Evolutionary conservation across 1,140 invertebrate species (phyloP).

Genomic region (Eupristina koningsbergeri): DNA sequence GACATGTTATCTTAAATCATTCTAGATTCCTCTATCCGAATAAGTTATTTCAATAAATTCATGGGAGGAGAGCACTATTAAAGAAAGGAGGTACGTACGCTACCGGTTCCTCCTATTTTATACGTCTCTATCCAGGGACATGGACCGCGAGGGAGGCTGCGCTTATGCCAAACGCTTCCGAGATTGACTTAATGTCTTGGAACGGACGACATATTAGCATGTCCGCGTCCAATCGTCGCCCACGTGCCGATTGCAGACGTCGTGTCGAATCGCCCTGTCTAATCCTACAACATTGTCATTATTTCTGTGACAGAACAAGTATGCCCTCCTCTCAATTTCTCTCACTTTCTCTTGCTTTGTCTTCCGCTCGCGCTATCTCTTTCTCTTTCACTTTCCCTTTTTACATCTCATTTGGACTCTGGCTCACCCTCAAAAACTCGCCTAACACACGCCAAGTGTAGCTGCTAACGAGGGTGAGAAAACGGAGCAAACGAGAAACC

Average conservation of each 20-base stretch:
- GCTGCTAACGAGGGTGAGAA: slow-evolving; percentile 64
- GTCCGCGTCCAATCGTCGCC: slow-evolving; percentile 71
- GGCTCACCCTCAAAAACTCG: slow-evolving; percentile 63
- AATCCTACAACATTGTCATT: slow-evolving; percentile 71
- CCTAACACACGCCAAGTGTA: slow-evolving; percentile 55
- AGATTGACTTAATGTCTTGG: slow-evolving; percentile 70
- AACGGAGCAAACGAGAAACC: slow-evolving; percentile 4
- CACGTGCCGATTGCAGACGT: slow-evolving; percentile 66
- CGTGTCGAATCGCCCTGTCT: slow-evolving; percentile 66
- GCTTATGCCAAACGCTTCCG: slow-evolving; percentile 10
- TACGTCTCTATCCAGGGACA: slow-evolving; percentile 21
- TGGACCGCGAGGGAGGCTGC: background rate
- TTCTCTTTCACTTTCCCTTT: background rate
- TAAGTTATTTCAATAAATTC: slow-evolving; percentile 50
- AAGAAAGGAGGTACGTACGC: slow-evolving; percentile 30
- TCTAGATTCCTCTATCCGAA: slow-evolving; percentile 3
- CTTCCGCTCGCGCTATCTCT: background rate
- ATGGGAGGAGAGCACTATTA: slow-evolving; percentile 8
- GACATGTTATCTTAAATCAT: slow-evolving; percentile 41
- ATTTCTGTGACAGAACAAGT: slow-evolving; percentile 72
- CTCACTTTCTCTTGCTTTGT: slow-evolving; percentile 18
- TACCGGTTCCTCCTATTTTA: background rate
- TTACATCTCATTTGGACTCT: background rate
- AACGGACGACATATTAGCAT: slow-evolving; percentile 73
- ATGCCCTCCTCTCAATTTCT: too few relatives aligned